Percentiles rank a stretch among this genome's conserved stretches.
These are phyloP conservation scores for Epizoanthus scotinus DNA, from an alignment of 92 coral and sea anemone genomes.

Conservation along the genomic window DNA sequence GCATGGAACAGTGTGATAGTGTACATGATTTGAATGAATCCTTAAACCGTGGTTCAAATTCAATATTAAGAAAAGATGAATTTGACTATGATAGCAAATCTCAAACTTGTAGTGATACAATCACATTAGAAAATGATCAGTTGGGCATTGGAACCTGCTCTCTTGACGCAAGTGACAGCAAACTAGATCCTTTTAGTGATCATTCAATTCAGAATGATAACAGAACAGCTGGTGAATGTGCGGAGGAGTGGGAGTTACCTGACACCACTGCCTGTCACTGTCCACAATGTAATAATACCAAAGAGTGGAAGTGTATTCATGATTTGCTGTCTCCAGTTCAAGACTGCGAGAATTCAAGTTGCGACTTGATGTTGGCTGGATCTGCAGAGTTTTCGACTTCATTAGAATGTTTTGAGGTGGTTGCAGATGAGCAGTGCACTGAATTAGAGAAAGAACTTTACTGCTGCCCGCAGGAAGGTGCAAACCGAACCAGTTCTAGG, in stretches of 20 bases:
- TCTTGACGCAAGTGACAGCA: not conserved
- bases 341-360: not conserved
- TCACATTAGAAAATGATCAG: not conserved
- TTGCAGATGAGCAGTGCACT: conserved; percentile 27
- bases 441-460: conserved; percentile 31
- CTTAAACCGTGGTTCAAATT: not conserved
- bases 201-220: not conserved
- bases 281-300: not conserved
- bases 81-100: too few relatives aligned
- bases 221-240: not conserved
- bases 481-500: conserved; percentile 28
- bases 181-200: not conserved
- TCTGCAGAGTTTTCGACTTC: conserved; percentile 59
- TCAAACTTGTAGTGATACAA: not conserved
- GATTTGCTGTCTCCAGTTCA: not conserved
- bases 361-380: conserved; percentile 19
- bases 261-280: not conserved
- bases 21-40: not conserved
- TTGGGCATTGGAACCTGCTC: not conserved
- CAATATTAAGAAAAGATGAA: not conserved
- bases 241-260: not conserved
- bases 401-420: conserved; percentile 77
- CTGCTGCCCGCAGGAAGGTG: conserved; percentile 51
- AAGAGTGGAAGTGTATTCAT: conserved; percentile 15
- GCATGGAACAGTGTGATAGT: not conserved